A percentile compares a stretch with the other conserved stretches of the same genome.
These are phyloP conservation scores for Pygmarrhopalites habei DNA, from an alignment of 1,140 invertebrate species.

Conservation along the genomic window DNA sequence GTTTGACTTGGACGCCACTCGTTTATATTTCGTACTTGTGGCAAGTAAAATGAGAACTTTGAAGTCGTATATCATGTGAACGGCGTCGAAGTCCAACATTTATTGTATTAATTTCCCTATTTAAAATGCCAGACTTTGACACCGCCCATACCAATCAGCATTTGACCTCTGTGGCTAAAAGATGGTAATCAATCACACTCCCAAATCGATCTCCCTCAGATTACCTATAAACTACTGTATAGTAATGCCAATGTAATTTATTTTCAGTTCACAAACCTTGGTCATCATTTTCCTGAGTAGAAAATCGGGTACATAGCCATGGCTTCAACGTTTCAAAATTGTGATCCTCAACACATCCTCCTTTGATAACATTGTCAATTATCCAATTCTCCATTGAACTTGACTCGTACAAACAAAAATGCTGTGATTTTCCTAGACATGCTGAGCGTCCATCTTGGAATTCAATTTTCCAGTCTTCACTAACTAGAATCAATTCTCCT, in stretches of 20 bases:
- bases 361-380: background rate
- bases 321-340: background rate
- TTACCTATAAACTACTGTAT: background rate
- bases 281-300: background rate
- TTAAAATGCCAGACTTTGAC: too few relatives aligned
- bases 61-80: too few relatives aligned
- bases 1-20: too few relatives aligned
- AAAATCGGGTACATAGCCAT: background rate
- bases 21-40: too few relatives aligned
- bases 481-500: background rate
- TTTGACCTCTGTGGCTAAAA: too few relatives aligned
- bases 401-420: slow-evolving; percentile 1
- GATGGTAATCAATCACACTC: too few relatives aligned
- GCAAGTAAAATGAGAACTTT: too few relatives aligned
- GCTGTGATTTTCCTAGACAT: background rate
- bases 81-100: too few relatives aligned
- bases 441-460: background rate
- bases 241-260: background rate
- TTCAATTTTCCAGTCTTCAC: background rate
- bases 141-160: too few relatives aligned
- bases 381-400: background rate
- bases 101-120: too few relatives aligned
- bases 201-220: background rate
- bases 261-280: background rate
- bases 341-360: background rate